Evolutionary conservation across 2,888 invertebrate species (phyloP).

Genomic region (Patella ulyssiponensis): DNA sequence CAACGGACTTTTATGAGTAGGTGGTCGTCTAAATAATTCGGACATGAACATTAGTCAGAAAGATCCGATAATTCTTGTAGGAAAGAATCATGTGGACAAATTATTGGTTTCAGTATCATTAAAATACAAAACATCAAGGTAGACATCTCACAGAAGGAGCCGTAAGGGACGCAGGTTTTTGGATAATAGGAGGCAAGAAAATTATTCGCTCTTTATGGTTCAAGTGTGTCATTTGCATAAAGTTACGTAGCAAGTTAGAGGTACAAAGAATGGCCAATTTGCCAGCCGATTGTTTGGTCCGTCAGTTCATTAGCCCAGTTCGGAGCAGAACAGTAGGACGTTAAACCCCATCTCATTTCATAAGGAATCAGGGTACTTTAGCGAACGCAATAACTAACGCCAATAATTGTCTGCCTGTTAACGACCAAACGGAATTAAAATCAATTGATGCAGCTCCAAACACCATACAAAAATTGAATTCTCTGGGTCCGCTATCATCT

Average conservation of each 20-base stretch:
- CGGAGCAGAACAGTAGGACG: too few relatives aligned
- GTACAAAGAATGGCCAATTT: constrained; percentile 39
- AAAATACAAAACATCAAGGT: constrained; percentile 35
- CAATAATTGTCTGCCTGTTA: too few relatives aligned
- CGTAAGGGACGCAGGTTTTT: constrained; percentile 29
- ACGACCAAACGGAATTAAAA: too few relatives aligned
- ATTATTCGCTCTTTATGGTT: constrained; percentile 25
- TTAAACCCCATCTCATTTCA: too few relatives aligned
- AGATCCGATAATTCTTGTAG: too few relatives aligned
- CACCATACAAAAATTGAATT: too few relatives aligned
- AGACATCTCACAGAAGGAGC: constrained; percentile 37
- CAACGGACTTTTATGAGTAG: not conserved
- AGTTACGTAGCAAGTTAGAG: constrained; percentile 23
- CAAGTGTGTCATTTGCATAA: constrained; percentile 33
- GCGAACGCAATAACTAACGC: too few relatives aligned
- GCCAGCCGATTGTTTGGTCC: constrained; percentile 31
- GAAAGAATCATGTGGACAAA: constrained; percentile 24
- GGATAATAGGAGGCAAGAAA: constrained; percentile 31
- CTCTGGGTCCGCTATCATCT: too few relatives aligned
- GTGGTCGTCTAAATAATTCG: constrained; percentile 12
- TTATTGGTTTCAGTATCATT: constrained; percentile 34
- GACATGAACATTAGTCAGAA: too few relatives aligned
- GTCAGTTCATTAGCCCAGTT: too few relatives aligned
- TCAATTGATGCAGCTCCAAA: too few relatives aligned
- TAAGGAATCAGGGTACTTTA: too few relatives aligned